These are phyloP conservation scores for Actinia tenebrosa DNA, from an alignment of 64 coral and sea anemone genomes.

Conservation along the genomic window DNA sequence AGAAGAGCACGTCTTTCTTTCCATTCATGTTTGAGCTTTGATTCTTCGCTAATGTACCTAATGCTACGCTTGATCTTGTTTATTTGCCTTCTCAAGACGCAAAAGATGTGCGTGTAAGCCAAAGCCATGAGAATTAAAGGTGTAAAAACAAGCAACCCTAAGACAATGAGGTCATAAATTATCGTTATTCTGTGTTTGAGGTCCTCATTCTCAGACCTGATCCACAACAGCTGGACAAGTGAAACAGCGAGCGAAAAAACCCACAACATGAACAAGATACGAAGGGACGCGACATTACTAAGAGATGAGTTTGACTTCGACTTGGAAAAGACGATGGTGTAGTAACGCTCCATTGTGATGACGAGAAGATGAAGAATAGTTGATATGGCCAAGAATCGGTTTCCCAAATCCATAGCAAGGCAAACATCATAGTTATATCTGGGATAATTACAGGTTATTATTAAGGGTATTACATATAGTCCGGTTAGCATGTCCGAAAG, in stretches of 20 bases:
- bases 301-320: slow-evolving; percentile 23
- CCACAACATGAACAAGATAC: slow-evolving; percentile 33
- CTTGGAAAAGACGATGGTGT: slow-evolving; percentile 50
- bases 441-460: slow-evolving; percentile 40
- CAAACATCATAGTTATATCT: slow-evolving; percentile 23
- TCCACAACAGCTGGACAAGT: slow-evolving; percentile 49
- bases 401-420: slow-evolving; percentile 65
- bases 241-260: slow-evolving; percentile 32
- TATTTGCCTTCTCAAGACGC: slow-evolving; percentile 42
- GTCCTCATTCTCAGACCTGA: background rate
- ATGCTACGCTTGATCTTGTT: slow-evolving; percentile 41
- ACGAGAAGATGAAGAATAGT: slow-evolving; percentile 57
- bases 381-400: slow-evolving; percentile 66
- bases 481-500: slow-evolving; percentile 64
- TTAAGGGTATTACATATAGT: slow-evolving; percentile 38
- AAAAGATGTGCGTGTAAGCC: slow-evolving; percentile 53
- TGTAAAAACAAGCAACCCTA: slow-evolving; percentile 33
- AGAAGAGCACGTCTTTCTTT: slow-evolving; percentile 63
- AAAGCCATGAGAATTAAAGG: slow-evolving; percentile 59
- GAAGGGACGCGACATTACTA: background rate
- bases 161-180: slow-evolving; percentile 34
- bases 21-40: slow-evolving; percentile 18
- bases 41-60: slow-evolving; percentile 29
- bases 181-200: slow-evolving; percentile 12
- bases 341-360: slow-evolving; percentile 68